These are phyloP conservation scores for Zaprionus kolodkinae DNA, from an alignment of 1,140 invertebrate species.

Conservation along the genomic window DNA sequence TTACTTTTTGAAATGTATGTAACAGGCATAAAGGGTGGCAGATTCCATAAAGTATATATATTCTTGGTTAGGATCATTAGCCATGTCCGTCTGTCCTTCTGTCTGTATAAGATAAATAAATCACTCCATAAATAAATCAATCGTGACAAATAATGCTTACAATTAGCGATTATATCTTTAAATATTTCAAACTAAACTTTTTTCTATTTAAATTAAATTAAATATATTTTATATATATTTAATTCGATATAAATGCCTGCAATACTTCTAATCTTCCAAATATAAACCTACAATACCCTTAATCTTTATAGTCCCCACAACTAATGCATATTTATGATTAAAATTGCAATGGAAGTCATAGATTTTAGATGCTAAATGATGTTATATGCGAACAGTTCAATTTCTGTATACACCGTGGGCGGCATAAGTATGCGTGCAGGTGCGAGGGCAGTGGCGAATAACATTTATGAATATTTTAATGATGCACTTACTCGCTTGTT, in stretches of 20 bases:
- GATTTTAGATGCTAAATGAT: background rate
- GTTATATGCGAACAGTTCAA: background rate
- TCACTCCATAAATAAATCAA: no score
- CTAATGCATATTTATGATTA: background rate
- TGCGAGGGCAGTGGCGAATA: slow-evolving; percentile 41
- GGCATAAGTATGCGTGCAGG: background rate
- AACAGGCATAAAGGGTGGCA: no score
- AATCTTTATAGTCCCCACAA: background rate
- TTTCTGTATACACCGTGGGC: background rate
- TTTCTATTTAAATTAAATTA: no score
- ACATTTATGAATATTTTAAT: slow-evolving; percentile 66
- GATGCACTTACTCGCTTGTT: slow-evolving; percentile 43
- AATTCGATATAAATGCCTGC: background rate
- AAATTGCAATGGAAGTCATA: background rate
- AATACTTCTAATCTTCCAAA: no score
- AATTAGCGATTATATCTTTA: no score
- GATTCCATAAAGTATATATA: no score
- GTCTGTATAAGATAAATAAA: no score
- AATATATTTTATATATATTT: background rate
- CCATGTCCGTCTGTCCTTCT: no score
- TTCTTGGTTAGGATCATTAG: no score
- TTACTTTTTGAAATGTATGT: no score
- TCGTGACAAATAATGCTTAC: no score
- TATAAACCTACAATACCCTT: background rate
- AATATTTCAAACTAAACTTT: no score